These are phyloP conservation scores for Philaenus spumarius DNA, from an alignment of 1,140 invertebrate genomes.

Conservation along the genomic window DNA sequence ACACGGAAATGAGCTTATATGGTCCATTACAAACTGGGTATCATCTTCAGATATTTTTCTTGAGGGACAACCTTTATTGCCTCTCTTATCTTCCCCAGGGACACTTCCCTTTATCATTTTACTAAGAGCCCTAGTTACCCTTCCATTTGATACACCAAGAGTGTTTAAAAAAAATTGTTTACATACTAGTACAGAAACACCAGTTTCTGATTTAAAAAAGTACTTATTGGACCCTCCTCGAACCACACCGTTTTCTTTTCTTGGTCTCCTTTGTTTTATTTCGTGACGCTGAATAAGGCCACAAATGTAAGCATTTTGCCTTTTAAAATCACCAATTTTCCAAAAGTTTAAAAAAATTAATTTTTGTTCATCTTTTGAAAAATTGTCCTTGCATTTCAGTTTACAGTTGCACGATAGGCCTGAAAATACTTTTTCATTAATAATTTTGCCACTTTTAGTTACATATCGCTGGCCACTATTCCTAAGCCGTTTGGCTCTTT, in stretches of 20 bases:
- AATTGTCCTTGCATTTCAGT: neutral
- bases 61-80: neutral
- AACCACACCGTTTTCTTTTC: no score
- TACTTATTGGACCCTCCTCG: no score
- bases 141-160: no score
- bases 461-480: no score
- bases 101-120: neutral
- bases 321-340: neutral
- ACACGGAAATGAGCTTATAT: neutral
- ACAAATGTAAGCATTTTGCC: no score
- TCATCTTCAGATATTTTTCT: neutral
- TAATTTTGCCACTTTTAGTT: no score
- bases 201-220: no score
- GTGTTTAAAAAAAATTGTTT: no score
- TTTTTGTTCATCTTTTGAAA: conserved; percentile 2
- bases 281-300: no score
- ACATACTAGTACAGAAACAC: no score
- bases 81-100: neutral
- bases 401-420: neutral
- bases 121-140: neutral
- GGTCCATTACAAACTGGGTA: neutral
- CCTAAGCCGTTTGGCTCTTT: no score
- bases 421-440: neutral
- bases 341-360: conserved; percentile 3
- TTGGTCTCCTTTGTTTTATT: no score